A percentile compares a stretch with the other conserved stretches of the same genome.
Evolutionary conservation across 2,113 vertebrate genomes (phyloP).

Genomic region (Hystrix cristata): DNA sequence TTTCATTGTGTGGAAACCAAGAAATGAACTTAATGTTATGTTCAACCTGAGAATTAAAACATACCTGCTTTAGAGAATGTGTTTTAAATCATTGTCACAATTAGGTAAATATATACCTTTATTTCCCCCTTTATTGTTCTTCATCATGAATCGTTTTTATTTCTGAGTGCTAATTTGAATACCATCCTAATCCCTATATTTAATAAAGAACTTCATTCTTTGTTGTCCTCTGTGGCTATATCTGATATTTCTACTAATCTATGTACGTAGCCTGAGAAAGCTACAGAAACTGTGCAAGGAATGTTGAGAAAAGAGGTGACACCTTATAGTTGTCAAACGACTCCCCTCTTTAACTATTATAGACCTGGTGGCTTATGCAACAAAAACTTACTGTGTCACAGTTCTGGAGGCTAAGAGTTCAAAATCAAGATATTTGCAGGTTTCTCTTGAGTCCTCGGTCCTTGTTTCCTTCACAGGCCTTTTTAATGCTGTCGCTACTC

Average conservation of each 20-base stretch:
- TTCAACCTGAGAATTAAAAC: neutral
- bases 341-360: neutral
- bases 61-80: neutral
- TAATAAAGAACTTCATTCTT: neutral
- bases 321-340: neutral
- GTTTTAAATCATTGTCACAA: neutral
- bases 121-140: neutral
- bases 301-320: neutral
- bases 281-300: neutral
- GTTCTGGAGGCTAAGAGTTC: neutral
- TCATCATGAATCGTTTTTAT: neutral
- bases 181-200: neutral
- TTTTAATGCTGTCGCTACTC: rapidly evolving
- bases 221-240: neutral
- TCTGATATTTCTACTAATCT: neutral
- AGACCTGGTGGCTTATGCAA: neutral
- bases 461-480: rapidly evolving
- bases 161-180: neutral
- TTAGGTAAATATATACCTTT: neutral
- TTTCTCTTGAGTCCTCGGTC: neutral
- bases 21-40: neutral
- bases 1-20: neutral
- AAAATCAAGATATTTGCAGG: neutral
- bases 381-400: neutral
- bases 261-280: neutral